Percentiles rank a stretch among this genome's conserved stretches.
Conservation (phyloP, 2,888 invertebrate species). For the Endomychus coccineus region DNA sequence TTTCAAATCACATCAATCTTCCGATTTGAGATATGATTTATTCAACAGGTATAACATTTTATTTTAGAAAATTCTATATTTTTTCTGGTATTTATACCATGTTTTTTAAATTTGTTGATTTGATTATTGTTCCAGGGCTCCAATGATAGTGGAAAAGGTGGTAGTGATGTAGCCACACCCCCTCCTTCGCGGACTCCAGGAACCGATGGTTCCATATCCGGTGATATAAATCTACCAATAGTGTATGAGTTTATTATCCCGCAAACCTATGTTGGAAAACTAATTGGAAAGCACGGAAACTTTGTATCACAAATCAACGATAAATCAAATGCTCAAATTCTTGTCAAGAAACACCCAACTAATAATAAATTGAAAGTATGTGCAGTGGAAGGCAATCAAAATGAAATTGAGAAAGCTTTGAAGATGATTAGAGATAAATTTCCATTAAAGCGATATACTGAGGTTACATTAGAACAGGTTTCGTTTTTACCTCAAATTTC, state of each 20-base stretch:
- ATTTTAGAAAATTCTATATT: no score
- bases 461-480: conserved; percentile 63
- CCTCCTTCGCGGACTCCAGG: conserved; percentile 51
- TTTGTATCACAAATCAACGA: conserved; percentile 75
- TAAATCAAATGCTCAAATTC: conserved; percentile 70
- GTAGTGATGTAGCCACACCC: conserved; percentile 64
- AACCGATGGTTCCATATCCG: conserved; percentile 42
- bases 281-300: conserved; percentile 78
- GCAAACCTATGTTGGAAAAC: conserved; percentile 69
- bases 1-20: no score
- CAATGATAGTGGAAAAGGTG: conserved; percentile 78
- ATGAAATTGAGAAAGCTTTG: conserved; percentile 74
- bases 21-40: no score
- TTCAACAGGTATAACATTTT: no score
- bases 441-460: conserved; percentile 72
- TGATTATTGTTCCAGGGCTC: conserved; percentile 53
- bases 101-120: no score
- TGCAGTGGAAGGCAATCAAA: conserved; percentile 51
- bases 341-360: conserved; percentile 70
- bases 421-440: conserved; percentile 79
- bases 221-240: conserved; percentile 11
- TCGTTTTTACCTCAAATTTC: conserved; percentile 37
- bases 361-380: conserved; percentile 73
- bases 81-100: no score
- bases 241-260: conserved; percentile 70